phyloP scores from a whole-genome alignment of 1,140 invertebrate genomes.

The Meloidogyne floridensis region DNA sequence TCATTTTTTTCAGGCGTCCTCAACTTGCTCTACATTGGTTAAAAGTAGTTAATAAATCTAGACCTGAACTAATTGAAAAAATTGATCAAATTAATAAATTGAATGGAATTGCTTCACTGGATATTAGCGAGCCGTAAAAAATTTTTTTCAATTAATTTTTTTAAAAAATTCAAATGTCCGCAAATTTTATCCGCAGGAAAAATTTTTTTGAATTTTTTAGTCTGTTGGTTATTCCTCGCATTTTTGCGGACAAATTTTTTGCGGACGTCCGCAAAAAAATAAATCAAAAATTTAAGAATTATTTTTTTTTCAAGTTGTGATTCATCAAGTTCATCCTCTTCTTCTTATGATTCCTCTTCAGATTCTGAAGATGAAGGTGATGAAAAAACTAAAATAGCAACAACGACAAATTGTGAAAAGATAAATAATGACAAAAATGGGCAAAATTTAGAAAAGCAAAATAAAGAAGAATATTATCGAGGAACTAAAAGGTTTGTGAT shows the following conservation, averaged over 20 bases:
- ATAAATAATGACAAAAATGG: slow-evolving; percentile 5
- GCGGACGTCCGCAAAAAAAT: too few relatives aligned
- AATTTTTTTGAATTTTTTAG: too few relatives aligned
- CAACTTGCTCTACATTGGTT: slow-evolving; percentile 86
- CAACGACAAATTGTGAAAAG: not conserved
- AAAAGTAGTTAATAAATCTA: slow-evolving; percentile 26
- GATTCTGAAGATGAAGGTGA: slow-evolving; percentile 17
- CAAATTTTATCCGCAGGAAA: not conserved
- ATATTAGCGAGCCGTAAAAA: slow-evolving; percentile 18
- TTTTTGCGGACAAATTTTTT: too few relatives aligned
- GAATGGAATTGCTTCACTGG: not conserved
- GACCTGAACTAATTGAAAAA: slow-evolving; percentile 38
- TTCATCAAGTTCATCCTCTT: slow-evolving; percentile 47
- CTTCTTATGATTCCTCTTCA: slow-evolving; percentile 31
- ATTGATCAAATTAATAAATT: slow-evolving; percentile 20
- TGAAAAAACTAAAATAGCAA: not conserved
- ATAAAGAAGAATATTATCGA: not conserved
- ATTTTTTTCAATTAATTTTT: slow-evolving; percentile 3
- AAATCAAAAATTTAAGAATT: not conserved
- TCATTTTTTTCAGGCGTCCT: slow-evolving; percentile 84
- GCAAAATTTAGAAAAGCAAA: not conserved
- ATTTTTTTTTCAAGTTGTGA: slow-evolving; percentile 29
- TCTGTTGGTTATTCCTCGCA: too few relatives aligned
- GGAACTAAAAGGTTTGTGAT: too few relatives aligned
- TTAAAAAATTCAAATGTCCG: not conserved